Conservation (phyloP, 2,888 invertebrate species). For the Hemistola chrysoprasaria region DNA sequence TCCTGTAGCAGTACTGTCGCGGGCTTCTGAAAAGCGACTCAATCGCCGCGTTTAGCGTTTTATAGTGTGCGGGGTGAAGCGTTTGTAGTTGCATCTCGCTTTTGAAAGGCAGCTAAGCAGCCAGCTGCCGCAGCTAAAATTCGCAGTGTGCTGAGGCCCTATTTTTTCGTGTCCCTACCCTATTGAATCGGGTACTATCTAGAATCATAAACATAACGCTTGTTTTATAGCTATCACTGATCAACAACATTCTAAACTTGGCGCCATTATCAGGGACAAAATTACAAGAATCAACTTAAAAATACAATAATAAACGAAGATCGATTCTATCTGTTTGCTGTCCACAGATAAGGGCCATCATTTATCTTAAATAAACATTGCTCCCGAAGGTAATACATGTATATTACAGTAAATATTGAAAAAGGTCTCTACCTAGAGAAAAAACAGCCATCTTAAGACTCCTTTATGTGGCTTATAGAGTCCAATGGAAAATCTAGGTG, state of each 20-base stretch:
- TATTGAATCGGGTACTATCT: too few relatives aligned
- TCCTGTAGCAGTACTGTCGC: too few relatives aligned
- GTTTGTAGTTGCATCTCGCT: too few relatives aligned
- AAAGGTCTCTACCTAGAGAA: too few relatives aligned
- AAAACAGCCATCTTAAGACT: too few relatives aligned
- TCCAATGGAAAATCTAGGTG: conserved; percentile 11
- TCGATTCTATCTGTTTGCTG: conserved; percentile 10
- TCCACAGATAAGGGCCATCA: conserved; percentile 22
- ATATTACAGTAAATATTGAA: conserved; percentile 20
- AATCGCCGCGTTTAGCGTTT: too few relatives aligned
- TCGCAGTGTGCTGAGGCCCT: too few relatives aligned
- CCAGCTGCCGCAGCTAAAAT: too few relatives aligned
- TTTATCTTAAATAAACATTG: conserved; percentile 32
- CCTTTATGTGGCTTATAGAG: not conserved
- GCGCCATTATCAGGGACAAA: conserved; percentile 48
- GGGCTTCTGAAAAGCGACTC: too few relatives aligned
- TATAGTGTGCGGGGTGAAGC: too few relatives aligned
- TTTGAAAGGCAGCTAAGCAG: too few relatives aligned
- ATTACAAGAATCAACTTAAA: conserved; percentile 43
- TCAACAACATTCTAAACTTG: not conserved
- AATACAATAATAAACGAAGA: conserved; percentile 31
- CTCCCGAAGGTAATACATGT: conserved; percentile 28
- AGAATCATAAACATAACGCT: not conserved
- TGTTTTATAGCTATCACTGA: conserved; percentile 4
- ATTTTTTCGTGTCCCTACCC: too few relatives aligned